Evolutionary conservation across 2,113 vertebrate genomes (phyloP), one percentile per base, ranked within the genome.

Genomic region (Amblyopsis rosae): DNA sequence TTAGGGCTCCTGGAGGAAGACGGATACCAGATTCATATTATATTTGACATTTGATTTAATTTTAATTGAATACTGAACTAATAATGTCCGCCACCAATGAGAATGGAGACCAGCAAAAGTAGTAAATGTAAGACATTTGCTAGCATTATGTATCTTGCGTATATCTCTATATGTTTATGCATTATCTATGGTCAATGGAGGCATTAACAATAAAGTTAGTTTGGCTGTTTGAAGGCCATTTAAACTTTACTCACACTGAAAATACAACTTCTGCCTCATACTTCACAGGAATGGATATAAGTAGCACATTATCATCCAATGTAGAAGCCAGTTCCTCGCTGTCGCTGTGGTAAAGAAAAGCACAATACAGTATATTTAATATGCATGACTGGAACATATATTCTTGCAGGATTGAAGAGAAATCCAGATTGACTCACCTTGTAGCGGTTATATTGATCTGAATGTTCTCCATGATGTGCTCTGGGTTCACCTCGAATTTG

Each of bases 191-290:
- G 35, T 41, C 16, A 57, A 55, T 2, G 10, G 26, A 26, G 26
- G 26, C 26, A 26, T 26, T 26, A 26, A 2, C 26, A 26, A 26
- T 26, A 26, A 26, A 2, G 26, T 26, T 8, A 33, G 26, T 58
- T 26, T 9, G 17, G 7, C 35, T 41, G 35, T 41, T 41, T 41
- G 35, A 41, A 32, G 56, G 9, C 26, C 53, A 55, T 55, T 26
- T 26, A 9, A 49, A 16, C 66, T 6, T 6, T 53, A 89, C 88
- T 84, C 92, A 99, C 97, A 92, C 95, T 86, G 83, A 86, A 87
- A 99, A 97, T 65, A 92, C 90, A 64, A 98, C 84, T 73, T 92
- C 92, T 9, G 91, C 87, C 88, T 98, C 92, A 9, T 98, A 97
- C 83, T 93, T 94, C 62, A 98, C 92, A 51, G 95, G 94, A 73